Evolutionary conservation across 1,140 invertebrate genomes (phyloP).

Genomic region (Rhopalosiphum padi): DNA sequence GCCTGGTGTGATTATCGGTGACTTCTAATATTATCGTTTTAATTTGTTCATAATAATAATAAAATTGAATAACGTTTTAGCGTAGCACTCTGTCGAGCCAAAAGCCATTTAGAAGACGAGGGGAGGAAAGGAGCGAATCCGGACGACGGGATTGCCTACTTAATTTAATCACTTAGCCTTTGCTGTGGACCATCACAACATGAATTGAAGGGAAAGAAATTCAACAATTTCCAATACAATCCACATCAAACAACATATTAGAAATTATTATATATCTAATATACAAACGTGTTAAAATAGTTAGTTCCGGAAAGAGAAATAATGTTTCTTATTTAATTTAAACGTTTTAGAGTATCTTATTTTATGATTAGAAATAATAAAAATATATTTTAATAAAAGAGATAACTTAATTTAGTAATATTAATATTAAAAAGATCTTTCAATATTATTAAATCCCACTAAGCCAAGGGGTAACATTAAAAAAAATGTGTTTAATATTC

Average conservation of each 20-base stretch:
- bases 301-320: not conserved
- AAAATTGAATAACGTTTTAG: not conserved
- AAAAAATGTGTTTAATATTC: not conserved
- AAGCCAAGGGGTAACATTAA: not conserved
- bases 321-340: not conserved
- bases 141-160: constrained; percentile 53
- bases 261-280: not conserved
- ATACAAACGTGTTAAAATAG: not conserved
- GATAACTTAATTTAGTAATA: not conserved
- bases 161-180: constrained; percentile 57
- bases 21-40: too few species aligned
- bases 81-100: constrained; percentile 16
- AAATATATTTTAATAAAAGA: not conserved
- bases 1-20: too few species aligned
- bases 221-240: constrained; percentile 34
- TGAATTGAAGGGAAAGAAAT: not conserved
- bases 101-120: constrained; percentile 53
- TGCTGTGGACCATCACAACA: constrained; percentile 27
- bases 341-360: not conserved
- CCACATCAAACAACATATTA: not conserved
- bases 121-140: constrained; percentile 41
- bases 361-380: not conserved
- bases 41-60: not conserved
- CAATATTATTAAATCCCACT: not conserved
- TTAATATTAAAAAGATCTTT: not conserved